Evolutionary conservation across 2,888 invertebrate genomes (phyloP).

Genomic region (Tetheella fluctuosa): DNA sequence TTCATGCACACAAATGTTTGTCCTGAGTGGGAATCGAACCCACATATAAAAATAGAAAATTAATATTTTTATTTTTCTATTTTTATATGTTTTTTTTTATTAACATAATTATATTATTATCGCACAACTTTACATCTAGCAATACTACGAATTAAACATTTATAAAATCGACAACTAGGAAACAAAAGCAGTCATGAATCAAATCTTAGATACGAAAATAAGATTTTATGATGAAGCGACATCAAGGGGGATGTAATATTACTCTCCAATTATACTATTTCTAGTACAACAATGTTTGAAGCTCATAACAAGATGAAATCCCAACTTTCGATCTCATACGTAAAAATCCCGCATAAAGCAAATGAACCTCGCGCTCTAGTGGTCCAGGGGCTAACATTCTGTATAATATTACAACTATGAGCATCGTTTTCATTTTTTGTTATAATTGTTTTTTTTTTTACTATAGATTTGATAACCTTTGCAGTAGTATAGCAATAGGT

Average conservation of each 20-base stretch:
- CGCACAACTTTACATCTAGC: not conserved
- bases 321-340: slow-evolving; percentile 27
- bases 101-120: too few species aligned
- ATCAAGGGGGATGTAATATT: slow-evolving; percentile 9
- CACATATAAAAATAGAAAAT: too few species aligned
- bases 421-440: too few species aligned
- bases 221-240: not conserved
- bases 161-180: not conserved
- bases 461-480: too few species aligned
- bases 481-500: too few species aligned
- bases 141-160: not conserved
- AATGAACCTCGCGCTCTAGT: too few species aligned
- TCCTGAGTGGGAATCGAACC: too few species aligned
- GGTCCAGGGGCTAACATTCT: too few species aligned
- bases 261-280: not conserved
- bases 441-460: too few species aligned
- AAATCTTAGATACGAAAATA: not conserved
- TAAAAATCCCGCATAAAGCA: not conserved
- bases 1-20: too few species aligned
- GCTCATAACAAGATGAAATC: slow-evolving; percentile 18
- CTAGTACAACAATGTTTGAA: slow-evolving; percentile 13
- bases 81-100: too few species aligned
- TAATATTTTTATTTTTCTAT: too few species aligned
- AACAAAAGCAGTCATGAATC: not conserved
- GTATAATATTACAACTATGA: not conserved